Percentiles rank a stretch among this genome's conserved stretches.
These are phyloP conservation scores for Agrotis ipsilon DNA, from an alignment of 2,888 invertebrate genomes.

Conservation along the genomic window DNA sequence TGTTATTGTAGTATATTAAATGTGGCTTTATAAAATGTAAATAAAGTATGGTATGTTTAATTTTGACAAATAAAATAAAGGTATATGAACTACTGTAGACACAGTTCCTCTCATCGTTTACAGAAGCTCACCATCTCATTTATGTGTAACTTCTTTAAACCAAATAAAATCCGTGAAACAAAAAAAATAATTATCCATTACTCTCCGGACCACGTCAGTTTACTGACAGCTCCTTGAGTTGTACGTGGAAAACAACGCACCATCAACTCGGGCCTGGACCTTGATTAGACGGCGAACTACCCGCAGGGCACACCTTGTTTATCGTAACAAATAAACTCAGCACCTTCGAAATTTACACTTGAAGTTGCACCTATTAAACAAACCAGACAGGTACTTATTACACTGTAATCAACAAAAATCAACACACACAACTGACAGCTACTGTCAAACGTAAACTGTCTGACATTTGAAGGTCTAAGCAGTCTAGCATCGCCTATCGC, in stretches of 20 bases:
- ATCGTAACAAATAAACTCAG: too few species aligned
- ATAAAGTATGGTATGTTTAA: background rate
- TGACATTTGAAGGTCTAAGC: conserved; percentile 56
- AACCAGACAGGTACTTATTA: background rate
- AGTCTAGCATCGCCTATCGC: conserved; percentile 39
- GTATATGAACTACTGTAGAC: too few species aligned
- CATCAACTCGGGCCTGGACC: too few species aligned
- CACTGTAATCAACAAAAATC: conserved; percentile 14
- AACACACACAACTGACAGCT: conserved; percentile 22
- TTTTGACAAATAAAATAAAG: too few species aligned
- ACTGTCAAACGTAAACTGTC: conserved; percentile 29
- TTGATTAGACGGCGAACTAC: too few species aligned
- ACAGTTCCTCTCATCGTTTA: too few species aligned
- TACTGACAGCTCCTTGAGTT: too few species aligned
- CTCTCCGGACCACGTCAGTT: too few species aligned
- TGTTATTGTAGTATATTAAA: background rate
- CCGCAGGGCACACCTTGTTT: too few species aligned
- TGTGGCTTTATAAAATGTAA: conserved; percentile 6
- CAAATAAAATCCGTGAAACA: background rate
- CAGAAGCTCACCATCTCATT: background rate
- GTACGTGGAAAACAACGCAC: too few species aligned
- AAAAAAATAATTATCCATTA: background rate
- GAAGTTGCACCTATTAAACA: background rate
- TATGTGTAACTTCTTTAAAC: background rate
- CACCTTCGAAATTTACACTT: too few species aligned